These are phyloP conservation scores for Lordiphosa clarofinis DNA, from an alignment of 1,140 invertebrate genomes.

Conservation along the genomic window DNA sequence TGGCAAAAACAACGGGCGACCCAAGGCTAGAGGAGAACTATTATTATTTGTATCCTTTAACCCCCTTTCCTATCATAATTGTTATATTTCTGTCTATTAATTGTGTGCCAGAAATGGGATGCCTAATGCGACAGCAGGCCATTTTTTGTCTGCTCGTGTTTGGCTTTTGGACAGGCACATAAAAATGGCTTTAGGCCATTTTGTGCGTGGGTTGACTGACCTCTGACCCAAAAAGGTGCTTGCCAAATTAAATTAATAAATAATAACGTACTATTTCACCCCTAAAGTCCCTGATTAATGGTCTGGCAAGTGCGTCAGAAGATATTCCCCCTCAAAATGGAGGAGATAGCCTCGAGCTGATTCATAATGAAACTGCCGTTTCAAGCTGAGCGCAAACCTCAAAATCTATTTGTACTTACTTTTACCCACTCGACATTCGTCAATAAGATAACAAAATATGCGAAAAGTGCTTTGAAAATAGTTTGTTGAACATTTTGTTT, in stretches of 20 bases:
- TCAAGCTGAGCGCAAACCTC: too few species aligned
- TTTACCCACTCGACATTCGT: too few species aligned
- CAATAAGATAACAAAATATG: too few species aligned
- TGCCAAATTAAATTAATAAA: conserved; percentile 65
- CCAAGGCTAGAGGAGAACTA: conserved; percentile 3
- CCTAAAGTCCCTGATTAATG: conserved; percentile 60
- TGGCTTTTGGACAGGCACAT: conserved; percentile 17
- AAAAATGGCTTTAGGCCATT: conserved; percentile 28
- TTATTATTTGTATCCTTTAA: conserved; percentile 35
- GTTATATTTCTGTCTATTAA: conserved; percentile 25
- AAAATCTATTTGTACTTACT: too few species aligned
- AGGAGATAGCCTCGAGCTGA: too few species aligned
- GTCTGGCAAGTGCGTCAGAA: too few species aligned
- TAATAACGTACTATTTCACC: conserved; percentile 60
- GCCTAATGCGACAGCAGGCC: conserved; percentile 8
- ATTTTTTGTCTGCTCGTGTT: conserved; percentile 14
- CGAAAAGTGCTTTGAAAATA: too few species aligned
- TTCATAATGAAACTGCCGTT: too few species aligned
- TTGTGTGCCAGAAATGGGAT: conserved; percentile 39
- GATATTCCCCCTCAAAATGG: too few species aligned
- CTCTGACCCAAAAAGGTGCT: conserved; percentile 23
- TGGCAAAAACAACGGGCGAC: too few species aligned
- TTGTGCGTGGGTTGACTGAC: conserved; percentile 50
- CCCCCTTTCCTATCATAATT: background rate
- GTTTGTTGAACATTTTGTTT: too few species aligned